Conservation (phyloP, 1,140 invertebrate species). For the Pseudomyrmex flavicornis region DNA sequence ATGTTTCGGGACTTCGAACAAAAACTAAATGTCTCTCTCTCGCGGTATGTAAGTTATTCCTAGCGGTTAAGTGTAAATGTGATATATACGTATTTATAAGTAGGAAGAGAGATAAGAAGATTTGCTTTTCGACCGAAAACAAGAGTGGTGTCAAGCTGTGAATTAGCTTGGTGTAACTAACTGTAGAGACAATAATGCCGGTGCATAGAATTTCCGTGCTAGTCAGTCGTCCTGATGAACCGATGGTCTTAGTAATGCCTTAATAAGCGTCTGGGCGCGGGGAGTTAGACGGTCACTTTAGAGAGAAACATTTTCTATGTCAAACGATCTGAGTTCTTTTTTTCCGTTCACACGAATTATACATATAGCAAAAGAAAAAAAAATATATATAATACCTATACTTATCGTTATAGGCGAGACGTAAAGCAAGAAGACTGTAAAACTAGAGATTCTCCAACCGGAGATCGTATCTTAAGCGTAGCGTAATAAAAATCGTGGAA, state of each 20-base stretch:
- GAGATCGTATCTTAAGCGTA: constrained; percentile 21
- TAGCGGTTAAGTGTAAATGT: constrained; percentile 54
- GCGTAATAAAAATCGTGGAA: neutral
- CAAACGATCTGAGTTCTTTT: neutral
- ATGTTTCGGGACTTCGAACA: neutral
- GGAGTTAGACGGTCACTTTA: constrained; percentile 21
- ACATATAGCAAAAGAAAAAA: neutral
- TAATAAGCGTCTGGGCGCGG: constrained; percentile 17
- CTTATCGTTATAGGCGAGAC: neutral
- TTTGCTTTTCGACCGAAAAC: constrained; percentile 11
- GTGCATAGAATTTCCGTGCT: constrained; percentile 27
- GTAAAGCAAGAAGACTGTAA: constrained; percentile 49
- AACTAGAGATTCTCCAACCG: constrained; percentile 38
- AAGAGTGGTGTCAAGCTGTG: constrained; percentile 22
- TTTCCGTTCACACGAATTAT: constrained; percentile 2
- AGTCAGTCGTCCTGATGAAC: constrained; percentile 37
- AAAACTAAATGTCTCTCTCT: constrained; percentile 23
- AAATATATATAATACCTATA: neutral
- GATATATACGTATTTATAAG: constrained; percentile 42
- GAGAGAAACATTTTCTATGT: constrained; percentile 34
- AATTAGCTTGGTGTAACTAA: constrained; percentile 52
- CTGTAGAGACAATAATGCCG: constrained; percentile 51
- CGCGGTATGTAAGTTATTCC: neutral
- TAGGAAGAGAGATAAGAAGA: neutral
- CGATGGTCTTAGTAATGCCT: constrained; percentile 54